phyloP scores from a whole-genome alignment of 2,888 invertebrate genomes.

The Agapostemon virescens region DNA sequence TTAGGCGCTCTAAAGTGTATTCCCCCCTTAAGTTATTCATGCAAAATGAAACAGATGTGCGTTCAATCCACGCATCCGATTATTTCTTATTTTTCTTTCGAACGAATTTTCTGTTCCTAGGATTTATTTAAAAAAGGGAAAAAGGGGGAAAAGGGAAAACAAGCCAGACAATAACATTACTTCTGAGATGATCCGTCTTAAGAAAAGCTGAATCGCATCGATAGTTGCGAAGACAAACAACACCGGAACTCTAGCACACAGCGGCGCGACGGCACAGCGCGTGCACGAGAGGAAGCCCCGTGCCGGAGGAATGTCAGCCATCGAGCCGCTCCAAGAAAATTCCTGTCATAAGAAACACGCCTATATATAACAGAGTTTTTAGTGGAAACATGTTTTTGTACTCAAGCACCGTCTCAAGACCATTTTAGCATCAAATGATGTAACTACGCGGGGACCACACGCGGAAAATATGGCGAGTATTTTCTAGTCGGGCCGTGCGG shows the following conservation, averaged over 20 bases:
- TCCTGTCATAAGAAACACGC: conserved; percentile 52
- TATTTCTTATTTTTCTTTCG: background rate
- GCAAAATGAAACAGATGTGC: background rate
- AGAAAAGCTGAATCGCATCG: conserved; percentile 9
- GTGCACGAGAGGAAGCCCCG: background rate
- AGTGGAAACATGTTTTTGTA: conserved; percentile 67
- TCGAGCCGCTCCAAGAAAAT: conserved; percentile 49
- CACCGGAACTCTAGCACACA: background rate
- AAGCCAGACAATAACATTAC: background rate
- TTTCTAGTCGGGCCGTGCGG: conserved; percentile 53
- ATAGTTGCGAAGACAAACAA: conserved; percentile 4
- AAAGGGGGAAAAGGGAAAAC: too few relatives aligned
- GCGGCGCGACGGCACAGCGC: background rate
- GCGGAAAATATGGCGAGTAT: conserved; percentile 66
- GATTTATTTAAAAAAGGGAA: background rate
- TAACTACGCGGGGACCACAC: conserved; percentile 65
- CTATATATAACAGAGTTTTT: conserved; percentile 65
- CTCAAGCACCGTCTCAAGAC: conserved; percentile 66
- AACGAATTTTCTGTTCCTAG: background rate
- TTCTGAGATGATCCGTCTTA: conserved; percentile 2
- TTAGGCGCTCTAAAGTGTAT: too few relatives aligned
- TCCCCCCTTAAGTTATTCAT: background rate
- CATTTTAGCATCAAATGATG: conserved; percentile 70
- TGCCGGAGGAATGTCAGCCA: conserved; percentile 19
- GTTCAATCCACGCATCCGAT: background rate